phyloP scores from a whole-genome alignment of 2,888 invertebrate species.

The Aleiodes alternator region DNA sequence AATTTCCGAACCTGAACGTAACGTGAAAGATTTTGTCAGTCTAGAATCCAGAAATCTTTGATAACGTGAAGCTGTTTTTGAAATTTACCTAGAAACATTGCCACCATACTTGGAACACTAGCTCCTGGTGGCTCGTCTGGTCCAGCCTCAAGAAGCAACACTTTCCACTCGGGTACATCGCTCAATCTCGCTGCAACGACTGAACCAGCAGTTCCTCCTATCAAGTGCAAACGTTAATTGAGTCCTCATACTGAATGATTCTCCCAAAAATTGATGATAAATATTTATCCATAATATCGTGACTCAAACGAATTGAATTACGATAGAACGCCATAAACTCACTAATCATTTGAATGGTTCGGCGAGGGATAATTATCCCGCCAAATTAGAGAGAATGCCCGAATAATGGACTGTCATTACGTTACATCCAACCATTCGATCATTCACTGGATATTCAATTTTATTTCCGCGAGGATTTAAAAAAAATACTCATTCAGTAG shows the following conservation, averaged over 20 bases:
- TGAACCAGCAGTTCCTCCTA: constrained; percentile 80
- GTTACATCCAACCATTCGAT: no score
- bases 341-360: no score
- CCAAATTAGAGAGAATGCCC: constrained; percentile 39
- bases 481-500: no score
- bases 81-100: constrained; percentile 78
- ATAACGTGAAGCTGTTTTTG: not conserved
- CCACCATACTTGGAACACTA: constrained; percentile 82
- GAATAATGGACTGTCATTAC: no score
- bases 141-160: constrained; percentile 84
- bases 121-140: constrained; percentile 83
- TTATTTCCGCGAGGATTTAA: no score
- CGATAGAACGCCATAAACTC: no score
- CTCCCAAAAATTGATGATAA: no score
- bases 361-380: constrained; percentile 13
- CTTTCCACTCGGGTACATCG: constrained; percentile 82
- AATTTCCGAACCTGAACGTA: constrained; percentile 71
- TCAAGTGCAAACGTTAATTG: constrained; percentile 48
- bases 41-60: constrained; percentile 58
- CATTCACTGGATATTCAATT: no score
- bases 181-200: constrained; percentile 82
- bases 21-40: constrained; percentile 55
- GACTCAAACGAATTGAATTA: no score
- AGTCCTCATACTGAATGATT: not conserved
- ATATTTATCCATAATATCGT: no score